phyloP scores from a whole-genome alignment of 1,140 invertebrate genomes.

The Bombus turneri region DNA sequence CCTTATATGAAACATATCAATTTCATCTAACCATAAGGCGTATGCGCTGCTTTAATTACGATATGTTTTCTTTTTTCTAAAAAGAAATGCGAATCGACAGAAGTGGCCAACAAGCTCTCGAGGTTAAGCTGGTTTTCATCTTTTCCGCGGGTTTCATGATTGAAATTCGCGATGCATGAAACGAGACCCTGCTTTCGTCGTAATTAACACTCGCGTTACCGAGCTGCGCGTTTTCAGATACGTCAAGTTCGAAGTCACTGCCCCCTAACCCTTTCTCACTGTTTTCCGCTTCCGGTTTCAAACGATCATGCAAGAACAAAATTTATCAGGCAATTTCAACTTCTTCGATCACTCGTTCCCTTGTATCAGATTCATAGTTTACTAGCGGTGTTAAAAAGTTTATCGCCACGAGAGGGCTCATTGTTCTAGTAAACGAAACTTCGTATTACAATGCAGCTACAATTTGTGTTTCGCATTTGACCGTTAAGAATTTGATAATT shows the following conservation, averaged over 20 bases:
- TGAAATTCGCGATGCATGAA: constrained; percentile 18
- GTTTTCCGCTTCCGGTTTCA: not conserved
- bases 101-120: not conserved
- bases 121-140: not conserved
- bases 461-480: too few relatives aligned
- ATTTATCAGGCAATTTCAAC: not conserved
- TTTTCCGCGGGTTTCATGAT: not conserved
- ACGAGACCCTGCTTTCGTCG: constrained; percentile 23
- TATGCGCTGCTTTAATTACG: not conserved
- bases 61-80: not conserved
- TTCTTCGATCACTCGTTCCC: not conserved
- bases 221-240: not conserved
- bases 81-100: not conserved
- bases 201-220: constrained; percentile 33
- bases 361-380: not conserved
- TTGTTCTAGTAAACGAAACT: not conserved
- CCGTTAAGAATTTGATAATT: too few relatives aligned
- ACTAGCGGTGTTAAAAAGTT: not conserved
- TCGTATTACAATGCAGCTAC: not conserved
- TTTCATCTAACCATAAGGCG: not conserved
- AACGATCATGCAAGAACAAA: not conserved
- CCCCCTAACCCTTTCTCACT: too few relatives aligned
- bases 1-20: not conserved
- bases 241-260: not conserved
- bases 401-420: not conserved